These are phyloP conservation scores for Apodemia hepburni DNA, from an alignment of 2,888 invertebrate genomes.

Conservation along the genomic window DNA sequence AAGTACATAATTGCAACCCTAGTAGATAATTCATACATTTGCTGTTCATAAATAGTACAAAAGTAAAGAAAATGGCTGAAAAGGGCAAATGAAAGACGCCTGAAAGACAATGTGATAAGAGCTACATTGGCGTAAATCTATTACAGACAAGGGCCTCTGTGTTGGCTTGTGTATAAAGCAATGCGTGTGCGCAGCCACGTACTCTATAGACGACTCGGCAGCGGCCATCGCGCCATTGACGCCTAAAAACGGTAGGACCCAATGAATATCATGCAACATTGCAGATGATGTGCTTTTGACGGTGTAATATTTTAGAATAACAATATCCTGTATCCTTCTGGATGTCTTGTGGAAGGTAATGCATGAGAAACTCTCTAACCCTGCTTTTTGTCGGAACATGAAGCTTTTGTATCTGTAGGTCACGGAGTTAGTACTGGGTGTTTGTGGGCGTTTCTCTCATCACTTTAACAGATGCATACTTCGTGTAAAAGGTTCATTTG, in stretches of 20 bases:
- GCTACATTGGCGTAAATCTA: constrained; percentile 44
- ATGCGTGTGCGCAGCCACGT: constrained; percentile 67
- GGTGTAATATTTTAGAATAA: constrained; percentile 11
- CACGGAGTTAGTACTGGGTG: background rate
- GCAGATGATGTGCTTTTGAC: constrained; percentile 12
- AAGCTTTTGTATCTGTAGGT: background rate
- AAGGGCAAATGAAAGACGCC: constrained; percentile 5
- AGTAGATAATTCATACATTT: constrained; percentile 18
- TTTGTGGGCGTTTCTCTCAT: background rate
- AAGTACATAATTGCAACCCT: background rate
- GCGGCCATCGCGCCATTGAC: constrained; percentile 51
- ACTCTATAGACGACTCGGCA: constrained; percentile 63
- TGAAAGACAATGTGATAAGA: constrained; percentile 26
- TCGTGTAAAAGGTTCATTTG: no score
- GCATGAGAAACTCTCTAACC: constrained; percentile 1
- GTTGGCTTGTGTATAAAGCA: constrained; percentile 74
- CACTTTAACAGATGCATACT: no score
- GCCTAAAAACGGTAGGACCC: constrained; percentile 51
- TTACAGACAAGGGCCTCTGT: constrained; percentile 73
- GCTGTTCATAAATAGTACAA: constrained; percentile 4
- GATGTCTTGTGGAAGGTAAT: background rate
- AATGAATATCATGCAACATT: constrained; percentile 22
- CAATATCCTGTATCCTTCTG: constrained; percentile 17
- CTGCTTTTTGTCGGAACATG: constrained; percentile 1
- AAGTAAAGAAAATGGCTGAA: background rate